Conservation (phyloP, 2,113 vertebrate species). For the Mus musculus region GRCm39 chr1:154417501-154418000, state of each 20-base stretch:
- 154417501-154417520: constrained; percentile 7
- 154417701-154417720: not conserved
- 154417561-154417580: not conserved
- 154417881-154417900: too few relatives aligned
- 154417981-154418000: too few relatives aligned
- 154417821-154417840: not conserved
- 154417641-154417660: constrained; percentile 15
- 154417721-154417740: not conserved
- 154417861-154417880: not conserved
- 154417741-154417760: not conserved
- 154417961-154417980: too few relatives aligned
- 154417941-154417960: too few relatives aligned
- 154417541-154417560: not conserved
- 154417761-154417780: not conserved
- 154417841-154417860: not conserved
- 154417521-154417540: not conserved
- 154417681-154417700: not conserved
- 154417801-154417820: not conserved
- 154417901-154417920: too few relatives aligned
- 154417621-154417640: not conserved
- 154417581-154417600: not conserved
- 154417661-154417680: not conserved
- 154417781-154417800: not conserved
- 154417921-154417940: too few relatives aligned
- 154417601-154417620: not conserved